These are phyloP conservation scores for Lepisosteus oculatus DNA, from an alignment of 2,113 vertebrate genomes.

Conservation along the genomic window DNA sequence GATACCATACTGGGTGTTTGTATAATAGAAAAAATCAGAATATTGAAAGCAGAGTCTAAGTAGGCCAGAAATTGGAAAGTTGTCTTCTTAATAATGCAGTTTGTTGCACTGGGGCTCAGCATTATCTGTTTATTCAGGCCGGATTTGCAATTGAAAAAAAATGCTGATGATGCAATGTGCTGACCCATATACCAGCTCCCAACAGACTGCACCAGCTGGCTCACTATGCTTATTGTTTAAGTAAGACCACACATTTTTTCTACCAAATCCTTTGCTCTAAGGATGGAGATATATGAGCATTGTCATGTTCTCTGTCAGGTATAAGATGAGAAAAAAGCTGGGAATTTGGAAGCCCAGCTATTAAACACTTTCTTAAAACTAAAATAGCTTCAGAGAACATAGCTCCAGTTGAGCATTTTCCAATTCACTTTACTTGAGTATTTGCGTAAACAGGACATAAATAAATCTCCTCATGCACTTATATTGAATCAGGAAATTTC, in stretches of 20 bases:
- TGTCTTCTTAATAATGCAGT: slow-evolving; percentile 64
- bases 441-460: too few relatives aligned
- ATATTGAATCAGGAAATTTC: too few relatives aligned
- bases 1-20: too few relatives aligned
- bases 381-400: too few relatives aligned
- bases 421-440: too few relatives aligned
- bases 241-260: slow-evolving; percentile 34
- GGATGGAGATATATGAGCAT: slow-evolving; percentile 42
- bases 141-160: slow-evolving; percentile 58
- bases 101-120: slow-evolving; percentile 42
- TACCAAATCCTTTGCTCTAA: slow-evolving; percentile 39
- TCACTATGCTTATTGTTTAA: slow-evolving; percentile 43
- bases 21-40: too few relatives aligned
- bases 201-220: slow-evolving; percentile 67
- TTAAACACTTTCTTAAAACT: too few relatives aligned
- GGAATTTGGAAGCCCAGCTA: background rate
- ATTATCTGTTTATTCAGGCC: slow-evolving; percentile 63
- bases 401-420: too few relatives aligned
- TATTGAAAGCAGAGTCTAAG: slow-evolving; percentile 28
- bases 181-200: slow-evolving; percentile 83
- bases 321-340: background rate
- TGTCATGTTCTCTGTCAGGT: slow-evolving; percentile 23
- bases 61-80: slow-evolving; percentile 34
- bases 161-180: slow-evolving; percentile 76
- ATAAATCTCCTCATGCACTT: too few relatives aligned